Base-by-base conservation (phyloP, 2,113 vertebrate genomes). In the Osmerus mordax region DNA sequence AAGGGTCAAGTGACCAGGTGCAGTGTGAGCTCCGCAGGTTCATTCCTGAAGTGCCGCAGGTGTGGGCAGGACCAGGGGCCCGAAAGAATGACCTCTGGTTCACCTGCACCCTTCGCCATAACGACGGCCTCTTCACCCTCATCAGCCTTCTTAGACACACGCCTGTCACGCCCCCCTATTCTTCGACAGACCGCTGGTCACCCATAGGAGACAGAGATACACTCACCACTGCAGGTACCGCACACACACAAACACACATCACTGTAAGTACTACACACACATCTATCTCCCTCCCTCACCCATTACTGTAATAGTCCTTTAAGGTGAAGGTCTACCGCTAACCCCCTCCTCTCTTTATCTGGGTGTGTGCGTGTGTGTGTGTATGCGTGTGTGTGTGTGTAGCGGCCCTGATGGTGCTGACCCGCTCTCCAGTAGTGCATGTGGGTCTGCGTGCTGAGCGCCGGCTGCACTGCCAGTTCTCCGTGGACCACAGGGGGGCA, bases 1-100 rank as follows among this genome's bases (percentile, higher is more conserved):
- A 87, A 1, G 81, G 74, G 7, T 64, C 18, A 21, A 83, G 78
- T 0, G 41, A 91, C 0, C 52, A 78, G 2, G 3, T 93, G 29
- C 75, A 89, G 32, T 94, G 93, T 78, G 85, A 87, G 62, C 69
- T 94, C 58, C 90, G 71, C 8, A 81, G 90, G 29, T 91, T 91
- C 83, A 88, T 78, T 12, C 87, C 90, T 5, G 67, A 68, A 1
- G 83, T 86, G 9, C 86, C 81, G 12, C 81, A 89, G 52, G 72
- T 87, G 53, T 93, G 93, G 93, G 91, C 93, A 0, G 84, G 83
- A 7, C 28, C 75, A 9, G 86, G 66, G 2, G 70, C 77, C 0
- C 56, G 77, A 2, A 71, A 82, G 3, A 74, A 82, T 0, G 87
- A 88, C 73, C 51, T 15, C 28, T 94, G 93, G 92, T 93, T 91